Conservation (phyloP, 2,888 invertebrate genomes). For the Cordilura impudica region DNA sequence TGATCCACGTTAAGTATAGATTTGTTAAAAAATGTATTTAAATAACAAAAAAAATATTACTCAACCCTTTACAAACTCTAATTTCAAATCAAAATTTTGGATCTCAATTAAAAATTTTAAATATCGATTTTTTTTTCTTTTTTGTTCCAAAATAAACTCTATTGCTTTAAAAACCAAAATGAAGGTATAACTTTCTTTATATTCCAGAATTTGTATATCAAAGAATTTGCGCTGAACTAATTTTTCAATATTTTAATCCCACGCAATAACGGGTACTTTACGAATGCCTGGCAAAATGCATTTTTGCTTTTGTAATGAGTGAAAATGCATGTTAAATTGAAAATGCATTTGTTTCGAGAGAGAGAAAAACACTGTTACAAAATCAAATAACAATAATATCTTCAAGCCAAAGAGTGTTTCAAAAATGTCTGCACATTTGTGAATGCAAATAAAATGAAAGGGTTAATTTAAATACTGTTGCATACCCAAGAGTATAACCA, state of each 20-base stretch:
- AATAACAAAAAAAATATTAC: too few relatives aligned
- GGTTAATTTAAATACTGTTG: constrained; percentile 48
- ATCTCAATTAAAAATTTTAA: too few relatives aligned
- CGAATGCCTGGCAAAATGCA: background rate
- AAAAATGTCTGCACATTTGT: background rate
- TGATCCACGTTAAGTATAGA: too few relatives aligned
- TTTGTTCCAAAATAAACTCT: background rate
- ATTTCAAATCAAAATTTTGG: too few relatives aligned
- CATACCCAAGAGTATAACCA: constrained; percentile 46
- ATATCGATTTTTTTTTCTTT: too few relatives aligned
- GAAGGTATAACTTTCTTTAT: too few relatives aligned
- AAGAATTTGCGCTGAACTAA: too few relatives aligned
- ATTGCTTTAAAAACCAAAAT: too few relatives aligned
- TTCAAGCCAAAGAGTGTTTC: background rate
- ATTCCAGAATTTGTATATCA: too few relatives aligned
- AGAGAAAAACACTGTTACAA: background rate
- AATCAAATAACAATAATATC: too few relatives aligned
- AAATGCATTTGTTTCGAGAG: background rate
- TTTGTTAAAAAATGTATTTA: too few relatives aligned
- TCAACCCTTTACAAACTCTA: too few relatives aligned
- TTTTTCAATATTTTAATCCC: background rate
- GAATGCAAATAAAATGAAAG: constrained; percentile 13
- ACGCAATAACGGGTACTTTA: background rate
- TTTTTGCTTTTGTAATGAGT: constrained; percentile 8
- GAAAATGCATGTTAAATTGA: background rate